Conservation (phyloP, 2,888 invertebrate genomes). For the Morpho achilles region DNA sequence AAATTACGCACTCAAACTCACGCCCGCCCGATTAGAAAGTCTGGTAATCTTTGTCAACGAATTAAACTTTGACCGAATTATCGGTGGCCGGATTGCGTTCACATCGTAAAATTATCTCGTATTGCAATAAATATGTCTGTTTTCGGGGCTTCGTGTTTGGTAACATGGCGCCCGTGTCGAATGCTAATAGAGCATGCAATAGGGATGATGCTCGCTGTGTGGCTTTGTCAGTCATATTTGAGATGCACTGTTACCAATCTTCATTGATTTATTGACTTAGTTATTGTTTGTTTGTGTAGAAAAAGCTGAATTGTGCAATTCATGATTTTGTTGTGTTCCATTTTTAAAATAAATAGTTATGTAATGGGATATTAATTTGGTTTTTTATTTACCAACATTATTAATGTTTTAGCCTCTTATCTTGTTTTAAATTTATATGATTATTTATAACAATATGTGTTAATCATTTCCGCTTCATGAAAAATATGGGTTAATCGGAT, state of each 20-base stretch:
- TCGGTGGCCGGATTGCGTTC: constrained; percentile 54
- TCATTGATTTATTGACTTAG: constrained; percentile 32
- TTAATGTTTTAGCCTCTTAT: too few species aligned
- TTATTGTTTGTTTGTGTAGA: constrained; percentile 19
- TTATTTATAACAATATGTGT: too few species aligned
- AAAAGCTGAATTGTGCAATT: constrained; percentile 6
- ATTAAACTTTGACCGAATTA: constrained; percentile 79
- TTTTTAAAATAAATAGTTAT: too few species aligned
- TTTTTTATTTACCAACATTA: too few species aligned
- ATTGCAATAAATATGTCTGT: constrained; percentile 72
- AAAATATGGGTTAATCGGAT: too few species aligned
- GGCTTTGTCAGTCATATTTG: constrained; percentile 43
- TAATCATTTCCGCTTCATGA: too few species aligned
- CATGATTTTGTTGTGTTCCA: neutral
- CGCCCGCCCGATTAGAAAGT: constrained; percentile 66
- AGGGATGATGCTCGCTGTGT: constrained; percentile 41
- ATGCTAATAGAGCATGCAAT: constrained; percentile 67
- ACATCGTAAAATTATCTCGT: constrained; percentile 75
- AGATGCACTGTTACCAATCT: constrained; percentile 27
- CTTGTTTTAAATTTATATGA: too few species aligned
- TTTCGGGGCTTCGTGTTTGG: constrained; percentile 55
- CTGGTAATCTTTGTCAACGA: constrained; percentile 67
- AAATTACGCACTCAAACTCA: constrained; percentile 53
- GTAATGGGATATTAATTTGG: too few species aligned
- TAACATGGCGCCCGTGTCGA: constrained; percentile 67